Conservation (phyloP, 2,797 vertebrate species). For the Syndactyla subalaris region DNA sequence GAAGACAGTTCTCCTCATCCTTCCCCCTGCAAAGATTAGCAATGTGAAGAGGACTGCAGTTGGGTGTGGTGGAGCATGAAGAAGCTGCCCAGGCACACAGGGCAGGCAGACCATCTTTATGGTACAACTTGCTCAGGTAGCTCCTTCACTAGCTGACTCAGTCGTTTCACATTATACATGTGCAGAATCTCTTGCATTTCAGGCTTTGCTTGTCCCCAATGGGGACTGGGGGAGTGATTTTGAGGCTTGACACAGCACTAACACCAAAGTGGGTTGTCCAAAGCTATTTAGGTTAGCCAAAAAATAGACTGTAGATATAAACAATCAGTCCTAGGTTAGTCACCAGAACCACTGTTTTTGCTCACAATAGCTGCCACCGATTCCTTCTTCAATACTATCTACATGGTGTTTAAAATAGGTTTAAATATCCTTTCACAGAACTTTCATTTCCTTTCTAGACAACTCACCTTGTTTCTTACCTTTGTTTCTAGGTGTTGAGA, state of each 20-base stretch:
- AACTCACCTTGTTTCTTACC: not conserved
- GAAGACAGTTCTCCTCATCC: not conserved
- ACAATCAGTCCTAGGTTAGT: not conserved
- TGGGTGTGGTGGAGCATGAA: not conserved
- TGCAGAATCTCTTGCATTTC: not conserved
- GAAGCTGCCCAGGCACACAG: not conserved
- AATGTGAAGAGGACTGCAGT: not conserved
- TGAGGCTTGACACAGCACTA: not conserved
- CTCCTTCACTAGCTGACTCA: not conserved
- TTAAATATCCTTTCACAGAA: not conserved
- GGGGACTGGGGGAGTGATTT: not conserved
- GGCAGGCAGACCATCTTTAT: not conserved
- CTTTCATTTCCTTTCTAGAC: not conserved
- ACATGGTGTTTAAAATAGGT: not conserved
- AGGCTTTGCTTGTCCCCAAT: not conserved
- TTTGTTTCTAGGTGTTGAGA: not conserved
- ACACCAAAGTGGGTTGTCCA: not conserved
- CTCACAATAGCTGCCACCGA: not conserved
- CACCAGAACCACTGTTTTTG: not conserved
- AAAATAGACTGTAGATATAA: not conserved
- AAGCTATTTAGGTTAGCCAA: not conserved
- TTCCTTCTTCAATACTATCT: not conserved
- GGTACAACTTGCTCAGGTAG: not conserved
- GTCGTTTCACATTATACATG: not conserved
- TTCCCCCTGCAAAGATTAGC: not conserved